These are phyloP conservation scores for Anomalospiza imberbis DNA, from an alignment of 2,797 vertebrate species.

Conservation along the genomic window DNA sequence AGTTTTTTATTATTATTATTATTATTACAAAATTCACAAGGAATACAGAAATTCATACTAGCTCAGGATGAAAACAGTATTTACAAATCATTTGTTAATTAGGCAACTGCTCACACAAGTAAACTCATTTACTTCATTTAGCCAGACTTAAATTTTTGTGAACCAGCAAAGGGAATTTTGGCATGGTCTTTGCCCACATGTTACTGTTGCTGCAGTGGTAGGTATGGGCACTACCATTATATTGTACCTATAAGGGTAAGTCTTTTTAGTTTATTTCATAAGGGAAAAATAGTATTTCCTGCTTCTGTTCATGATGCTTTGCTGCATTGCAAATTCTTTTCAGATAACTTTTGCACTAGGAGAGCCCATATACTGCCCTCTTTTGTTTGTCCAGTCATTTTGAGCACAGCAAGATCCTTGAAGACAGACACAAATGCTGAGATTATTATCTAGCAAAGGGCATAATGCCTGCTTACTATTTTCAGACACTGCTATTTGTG, in stretches of 20 bases:
- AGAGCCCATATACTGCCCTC: not conserved
- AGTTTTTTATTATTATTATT: not conserved
- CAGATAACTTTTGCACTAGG: not conserved
- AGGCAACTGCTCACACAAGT: fast-evolving
- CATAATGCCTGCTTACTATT: not conserved
- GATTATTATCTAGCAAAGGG: not conserved
- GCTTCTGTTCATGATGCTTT: not conserved
- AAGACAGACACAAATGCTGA: not conserved
- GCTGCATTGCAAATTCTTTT: not conserved
- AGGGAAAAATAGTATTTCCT: not conserved
- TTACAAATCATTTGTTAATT: not conserved
- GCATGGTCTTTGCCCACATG: not conserved
- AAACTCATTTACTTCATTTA: not conserved
- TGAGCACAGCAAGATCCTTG: not conserved
- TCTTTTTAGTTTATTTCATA: not conserved
- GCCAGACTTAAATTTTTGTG: not conserved
- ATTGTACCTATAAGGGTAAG: not conserved
- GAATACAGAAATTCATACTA: not conserved
- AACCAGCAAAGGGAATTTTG: not conserved
- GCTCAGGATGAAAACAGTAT: not conserved
- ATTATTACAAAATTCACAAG: not conserved
- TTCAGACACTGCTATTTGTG: not conserved
- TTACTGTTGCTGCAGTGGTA: not conserved
- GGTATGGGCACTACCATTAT: not conserved
- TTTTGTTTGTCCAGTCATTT: not conserved